Evolutionary conservation across 1,140 invertebrate genomes (phyloP), one percentile per base, ranked within the genome.

Genomic region (Odontomachus brunneus): DNA sequence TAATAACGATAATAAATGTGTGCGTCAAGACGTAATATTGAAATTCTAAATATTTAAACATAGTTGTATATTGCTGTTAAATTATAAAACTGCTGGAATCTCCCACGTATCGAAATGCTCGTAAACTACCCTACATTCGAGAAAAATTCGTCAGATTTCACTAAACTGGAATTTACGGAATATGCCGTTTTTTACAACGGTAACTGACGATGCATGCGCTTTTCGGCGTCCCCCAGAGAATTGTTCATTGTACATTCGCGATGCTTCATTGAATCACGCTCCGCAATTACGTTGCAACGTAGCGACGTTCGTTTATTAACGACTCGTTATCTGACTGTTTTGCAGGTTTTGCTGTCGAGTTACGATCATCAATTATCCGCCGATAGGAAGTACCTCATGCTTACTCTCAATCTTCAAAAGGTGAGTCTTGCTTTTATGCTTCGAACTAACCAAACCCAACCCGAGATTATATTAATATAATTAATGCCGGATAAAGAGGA

Each of bases 341-440:
- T 89, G 2, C 91, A 95, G 94, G 87, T 90, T n/a, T 82, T 94
- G 19, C 76, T 87, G 17, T 90, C 91, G 24, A 94, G 93, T 29
- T 95, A 95, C 83, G 90, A 94, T 72, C 94, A 95, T 84, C 92
- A 94, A 66, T 82, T 95, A 15, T 95, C 95, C 3, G 93, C 95
- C 11, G 95, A 95, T 80, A 90, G 92, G 75, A 94, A 94, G 81
- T 96, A 94, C 84, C 89, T 95, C 24, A 89, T 95, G 26, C 84
- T 95, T 53, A 94, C 94, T 76, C 94, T 94, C 85, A 94, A 94
- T 84, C 94, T 95, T 78, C 95, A 95, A 82, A 95, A 95, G 93
- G 95, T 96, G 91, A 92, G 90, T 83, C 38, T 72, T 65, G 69
- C n/a, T 19, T 72, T 48, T 74, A 26, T 33, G 26, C 26, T n/a